Conservation (phyloP, 1,140 invertebrate genomes). For the Cherax quadricarinatus region DNA sequence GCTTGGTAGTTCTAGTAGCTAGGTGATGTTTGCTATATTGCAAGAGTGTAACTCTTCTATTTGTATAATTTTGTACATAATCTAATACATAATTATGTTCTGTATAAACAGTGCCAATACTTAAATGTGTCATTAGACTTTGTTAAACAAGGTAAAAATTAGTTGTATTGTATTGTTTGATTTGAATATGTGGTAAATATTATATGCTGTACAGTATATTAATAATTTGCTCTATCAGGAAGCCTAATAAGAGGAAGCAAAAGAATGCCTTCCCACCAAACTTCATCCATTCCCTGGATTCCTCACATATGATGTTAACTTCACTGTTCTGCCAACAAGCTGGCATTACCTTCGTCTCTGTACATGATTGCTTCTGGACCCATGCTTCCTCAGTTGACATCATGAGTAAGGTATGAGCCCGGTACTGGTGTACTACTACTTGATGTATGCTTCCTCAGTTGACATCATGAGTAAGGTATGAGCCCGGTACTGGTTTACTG, state of each 20-base stretch:
- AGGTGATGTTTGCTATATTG: too few species aligned
- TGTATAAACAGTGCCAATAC: too few species aligned
- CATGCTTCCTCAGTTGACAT: conserved; percentile 90
- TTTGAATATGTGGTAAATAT: too few species aligned
- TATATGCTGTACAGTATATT: too few species aligned
- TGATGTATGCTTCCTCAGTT: conserved; percentile 96
- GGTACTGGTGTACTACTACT: conserved; percentile 87
- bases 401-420: conserved; percentile 84
- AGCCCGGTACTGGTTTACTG: conserved; percentile 81
- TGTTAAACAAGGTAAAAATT: too few species aligned
- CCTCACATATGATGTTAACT: conserved; percentile 99
- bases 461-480: conserved; percentile 86
- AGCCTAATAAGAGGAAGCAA: conserved; percentile 93
- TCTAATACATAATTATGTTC: too few species aligned
- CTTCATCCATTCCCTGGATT: conserved; percentile 99
- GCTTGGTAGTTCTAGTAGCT: too few species aligned
- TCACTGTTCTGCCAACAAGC: conserved; percentile 88
- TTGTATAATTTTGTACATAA: too few species aligned
- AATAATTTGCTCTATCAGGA: conserved; percentile 78
- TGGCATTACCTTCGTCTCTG: conserved; percentile 95
- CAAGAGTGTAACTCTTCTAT: too few species aligned
- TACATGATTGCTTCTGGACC: conserved; percentile 99
- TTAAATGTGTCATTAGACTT: too few species aligned
- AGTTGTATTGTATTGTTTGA: too few species aligned
- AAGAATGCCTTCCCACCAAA: conserved; percentile 99